These are phyloP conservation scores for Heteronetta atricapilla DNA, from an alignment of 2,113 vertebrate genomes.

Conservation along the genomic window DNA sequence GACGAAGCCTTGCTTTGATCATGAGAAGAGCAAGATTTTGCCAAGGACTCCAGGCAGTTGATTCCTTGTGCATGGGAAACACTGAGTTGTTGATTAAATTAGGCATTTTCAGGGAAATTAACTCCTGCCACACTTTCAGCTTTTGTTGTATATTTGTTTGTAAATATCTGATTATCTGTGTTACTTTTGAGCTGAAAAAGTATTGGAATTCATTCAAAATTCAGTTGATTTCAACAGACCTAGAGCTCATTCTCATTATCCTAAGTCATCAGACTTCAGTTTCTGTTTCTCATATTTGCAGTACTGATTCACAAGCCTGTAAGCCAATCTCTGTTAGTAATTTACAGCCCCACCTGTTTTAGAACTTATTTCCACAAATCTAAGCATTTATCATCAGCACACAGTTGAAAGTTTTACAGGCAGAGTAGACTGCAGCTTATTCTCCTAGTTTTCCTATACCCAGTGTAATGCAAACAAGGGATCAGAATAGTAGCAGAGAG, in stretches of 20 bases:
- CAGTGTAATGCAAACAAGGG: not conserved
- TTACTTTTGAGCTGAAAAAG: not conserved
- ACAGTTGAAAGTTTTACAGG: not conserved
- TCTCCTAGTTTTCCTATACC: not conserved
- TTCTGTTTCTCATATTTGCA: not conserved
- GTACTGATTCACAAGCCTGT: not conserved
- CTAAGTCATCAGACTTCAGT: not conserved
- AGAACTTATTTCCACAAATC: not conserved
- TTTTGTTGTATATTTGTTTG: not conserved
- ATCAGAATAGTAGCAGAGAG: not conserved
- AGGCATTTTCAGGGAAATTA: not conserved
- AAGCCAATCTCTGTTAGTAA: not conserved
- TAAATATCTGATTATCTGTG: not conserved
- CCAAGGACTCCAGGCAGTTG: not conserved
- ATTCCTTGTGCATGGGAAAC: not conserved
- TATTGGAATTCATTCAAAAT: not conserved
- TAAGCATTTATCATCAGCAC: not conserved
- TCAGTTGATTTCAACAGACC: not conserved
- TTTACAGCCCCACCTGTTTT: not conserved
- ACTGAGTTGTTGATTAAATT: not conserved
- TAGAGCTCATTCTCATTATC: not conserved
- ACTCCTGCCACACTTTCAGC: not conserved
- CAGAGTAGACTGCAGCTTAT: not conserved
- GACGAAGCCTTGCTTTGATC: not conserved
- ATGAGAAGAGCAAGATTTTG: not conserved